Conservation (phyloP, 2,888 invertebrate species). For the Caradrina clavipalpis region DNA sequence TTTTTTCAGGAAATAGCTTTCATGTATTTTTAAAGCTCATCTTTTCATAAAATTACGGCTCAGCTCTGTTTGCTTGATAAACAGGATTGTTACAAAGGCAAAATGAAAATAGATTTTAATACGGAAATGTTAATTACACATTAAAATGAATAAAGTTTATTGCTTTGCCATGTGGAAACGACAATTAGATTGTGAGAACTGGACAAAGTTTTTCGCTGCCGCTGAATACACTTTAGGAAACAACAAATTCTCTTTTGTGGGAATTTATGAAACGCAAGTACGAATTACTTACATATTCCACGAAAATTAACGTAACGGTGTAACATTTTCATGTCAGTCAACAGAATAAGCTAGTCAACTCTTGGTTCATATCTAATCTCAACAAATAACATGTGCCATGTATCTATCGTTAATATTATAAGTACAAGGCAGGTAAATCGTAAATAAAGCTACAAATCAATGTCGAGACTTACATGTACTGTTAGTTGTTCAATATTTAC, state of each 20-base stretch:
- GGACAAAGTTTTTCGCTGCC: constrained; percentile 12
- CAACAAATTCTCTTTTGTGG: constrained; percentile 24
- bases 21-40: constrained; percentile 11
- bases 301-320: constrained; percentile 2
- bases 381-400: constrained; percentile 31
- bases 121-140: constrained; percentile 21
- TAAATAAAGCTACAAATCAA: constrained; percentile 62
- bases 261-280: background rate
- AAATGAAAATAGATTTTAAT: constrained; percentile 7
- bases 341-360: constrained; percentile 27
- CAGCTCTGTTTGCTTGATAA: constrained; percentile 11
- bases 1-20: constrained; percentile 9
- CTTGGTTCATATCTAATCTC: constrained; percentile 27
- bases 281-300: constrained; percentile 3
- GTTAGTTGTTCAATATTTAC: constrained; percentile 63
- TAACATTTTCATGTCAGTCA: constrained; percentile 18
- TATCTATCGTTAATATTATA: constrained; percentile 25
- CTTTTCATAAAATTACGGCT: constrained; percentile 1
- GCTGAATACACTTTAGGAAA: constrained; percentile 25
- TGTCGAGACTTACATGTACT: constrained; percentile 34
- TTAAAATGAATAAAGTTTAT: constrained; percentile 21
- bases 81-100: constrained; percentile 2
- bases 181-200: constrained; percentile 41
- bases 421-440: constrained; percentile 32
- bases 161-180: constrained; percentile 18